Evolutionary conservation across 2,888 invertebrate species (phyloP).

Genomic region (Amphimallon solstitiale): DNA sequence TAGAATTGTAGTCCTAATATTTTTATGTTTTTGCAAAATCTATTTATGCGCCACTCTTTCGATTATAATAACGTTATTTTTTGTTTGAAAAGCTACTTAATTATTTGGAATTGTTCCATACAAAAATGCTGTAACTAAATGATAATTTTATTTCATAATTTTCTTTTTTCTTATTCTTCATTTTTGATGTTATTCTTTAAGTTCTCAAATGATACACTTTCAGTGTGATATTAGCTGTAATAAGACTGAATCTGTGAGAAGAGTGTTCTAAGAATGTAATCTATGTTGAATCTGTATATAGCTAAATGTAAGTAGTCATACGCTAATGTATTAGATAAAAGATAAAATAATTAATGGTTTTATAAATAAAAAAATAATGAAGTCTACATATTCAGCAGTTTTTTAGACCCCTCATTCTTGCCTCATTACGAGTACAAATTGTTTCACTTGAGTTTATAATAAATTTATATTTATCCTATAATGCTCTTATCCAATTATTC

Average conservation of each 20-base stretch:
- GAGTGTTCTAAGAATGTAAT: conserved; percentile 45
- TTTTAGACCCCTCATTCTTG: conserved; percentile 1
- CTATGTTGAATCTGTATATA: conserved; percentile 40
- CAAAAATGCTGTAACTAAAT: neutral
- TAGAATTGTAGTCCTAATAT: neutral
- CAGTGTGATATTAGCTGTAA: conserved; percentile 53
- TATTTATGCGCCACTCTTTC: conserved; percentile 11
- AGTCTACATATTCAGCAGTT: conserved; percentile 15
- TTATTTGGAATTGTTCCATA: neutral
- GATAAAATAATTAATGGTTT: conserved; percentile 42
- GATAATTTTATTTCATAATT: conserved; percentile 6
- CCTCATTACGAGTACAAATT: too few relatives aligned
- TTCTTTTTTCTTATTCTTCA: neutral
- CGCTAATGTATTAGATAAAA: conserved; percentile 38
- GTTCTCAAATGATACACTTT: conserved; percentile 41
- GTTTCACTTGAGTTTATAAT: too few relatives aligned
- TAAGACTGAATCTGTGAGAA: conserved; percentile 54
- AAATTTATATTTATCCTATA: too few relatives aligned
- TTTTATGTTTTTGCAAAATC: neutral
- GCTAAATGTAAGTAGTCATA: conserved; percentile 42
- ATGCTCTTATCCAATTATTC: too few relatives aligned
- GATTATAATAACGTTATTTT: neutral
- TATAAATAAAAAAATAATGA: conserved; percentile 42
- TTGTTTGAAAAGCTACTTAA: neutral
- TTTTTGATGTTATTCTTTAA: conserved; percentile 12